Evolutionary conservation across 2,888 invertebrate genomes (phyloP), one percentile per base, ranked within the genome.

Genomic region (Diarsia rubi): DNA sequence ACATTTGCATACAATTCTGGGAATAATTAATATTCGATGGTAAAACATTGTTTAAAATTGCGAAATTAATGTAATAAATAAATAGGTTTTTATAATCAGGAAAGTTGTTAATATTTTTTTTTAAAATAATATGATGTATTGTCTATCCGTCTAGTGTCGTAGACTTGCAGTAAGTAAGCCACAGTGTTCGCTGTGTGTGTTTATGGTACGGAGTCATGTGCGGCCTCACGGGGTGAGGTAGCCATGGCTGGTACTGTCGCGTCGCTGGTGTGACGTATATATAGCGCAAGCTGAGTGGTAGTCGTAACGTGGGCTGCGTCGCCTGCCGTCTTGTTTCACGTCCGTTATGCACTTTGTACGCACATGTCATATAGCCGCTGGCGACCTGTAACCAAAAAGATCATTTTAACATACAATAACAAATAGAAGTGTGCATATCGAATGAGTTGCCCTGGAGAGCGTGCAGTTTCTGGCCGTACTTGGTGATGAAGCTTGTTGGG

Each of bases 201-300:
- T 77, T 72, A 70, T 67, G 70, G 66, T 49, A 69, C 69, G 14
- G 59, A 67, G 88, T 83, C 89, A 89, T 88, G 87, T 82, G 78
- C 78, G 75, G 31, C 88, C 91, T 91, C 91, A 90, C 88, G 42
- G 62, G 54, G 78, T 88, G 91, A 91, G 89, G 88, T 75, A 63
- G 87, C 84, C 89, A 89, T 89, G 87, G 87, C 90, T 77, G 66
- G 54, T 57, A 60, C 63, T 44, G 63, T 47, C 44, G 69, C 75
- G 64, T 37, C 31, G 31, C 37, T 37, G 37, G 37, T 57, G n/a
- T 57, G 54, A 47, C 64, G 79, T 72, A 80, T 37, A 37, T 72
- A 80, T 37, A 37, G 86, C 84, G 78, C 67, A 78, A 85, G 83
- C 87, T 70, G 69, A 73, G 73, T 52, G 78, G 70, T 69, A 52